Conservation (phyloP, 2,888 invertebrate species). For the Cosmorhoe ocellata region DNA sequence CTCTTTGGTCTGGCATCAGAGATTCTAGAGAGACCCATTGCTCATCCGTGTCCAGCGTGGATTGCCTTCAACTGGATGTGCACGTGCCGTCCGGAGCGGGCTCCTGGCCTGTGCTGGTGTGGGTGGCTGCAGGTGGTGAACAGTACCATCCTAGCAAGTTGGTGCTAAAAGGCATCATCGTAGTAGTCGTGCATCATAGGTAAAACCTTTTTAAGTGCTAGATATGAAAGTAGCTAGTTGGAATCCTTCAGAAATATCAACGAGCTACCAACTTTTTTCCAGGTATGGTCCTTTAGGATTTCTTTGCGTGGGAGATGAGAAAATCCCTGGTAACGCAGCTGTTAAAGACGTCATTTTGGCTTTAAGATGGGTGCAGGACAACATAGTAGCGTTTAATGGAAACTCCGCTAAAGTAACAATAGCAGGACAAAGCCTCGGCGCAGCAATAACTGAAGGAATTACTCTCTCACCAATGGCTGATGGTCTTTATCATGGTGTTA, state of each 20-base stretch:
- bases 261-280: too few relatives aligned
- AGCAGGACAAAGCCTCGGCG: constrained; percentile 68
- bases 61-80: constrained; percentile 86
- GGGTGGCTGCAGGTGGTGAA: constrained; percentile 60
- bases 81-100: constrained; percentile 73
- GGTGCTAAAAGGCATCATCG: constrained; percentile 57
- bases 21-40: constrained; percentile 52
- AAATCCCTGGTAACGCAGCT: constrained; percentile 68
- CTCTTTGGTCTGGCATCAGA: constrained; percentile 57
- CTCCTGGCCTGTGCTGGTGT: constrained; percentile 62
- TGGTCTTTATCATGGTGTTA: constrained; percentile 63
- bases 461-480: constrained; percentile 53
- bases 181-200: constrained; percentile 67
- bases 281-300: constrained; percentile 68
- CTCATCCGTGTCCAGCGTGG: constrained; percentile 54
- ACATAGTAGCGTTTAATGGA: constrained; percentile 71
- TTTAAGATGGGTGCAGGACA: constrained; percentile 69
- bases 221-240: too few relatives aligned
- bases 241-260: too few relatives aligned
- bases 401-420: constrained; percentile 60
- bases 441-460: constrained; percentile 66
- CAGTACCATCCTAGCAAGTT: constrained; percentile 55
- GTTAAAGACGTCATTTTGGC: constrained; percentile 66
- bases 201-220: constrained; percentile 27
- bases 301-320: constrained; percentile 57